These are phyloP conservation scores for Monochamus saltuarius DNA, from an alignment of 1,140 invertebrate species.

Conservation along the genomic window DNA sequence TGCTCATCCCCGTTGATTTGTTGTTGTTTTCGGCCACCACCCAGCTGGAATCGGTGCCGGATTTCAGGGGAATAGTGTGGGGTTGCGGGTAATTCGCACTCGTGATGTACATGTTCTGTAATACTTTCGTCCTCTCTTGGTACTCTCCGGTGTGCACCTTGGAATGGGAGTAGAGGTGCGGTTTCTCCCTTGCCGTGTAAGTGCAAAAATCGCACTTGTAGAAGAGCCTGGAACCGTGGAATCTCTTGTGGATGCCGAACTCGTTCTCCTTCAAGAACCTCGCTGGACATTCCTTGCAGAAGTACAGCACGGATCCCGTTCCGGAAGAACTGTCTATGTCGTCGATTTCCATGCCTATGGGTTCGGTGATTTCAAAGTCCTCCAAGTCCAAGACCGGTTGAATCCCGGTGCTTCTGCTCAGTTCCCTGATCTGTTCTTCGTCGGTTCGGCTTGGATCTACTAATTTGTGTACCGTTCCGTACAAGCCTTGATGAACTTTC, in stretches of 20 bases:
- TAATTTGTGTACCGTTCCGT: slow-evolving; percentile 68
- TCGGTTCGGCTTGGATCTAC: slow-evolving; percentile 65
- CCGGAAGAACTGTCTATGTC: slow-evolving; percentile 30
- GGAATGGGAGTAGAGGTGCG: slow-evolving; percentile 70
- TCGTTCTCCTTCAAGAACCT: slow-evolving; percentile 68
- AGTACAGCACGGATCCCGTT: slow-evolving; percentile 51
- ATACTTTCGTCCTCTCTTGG: slow-evolving; percentile 71
- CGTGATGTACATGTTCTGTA: slow-evolving; percentile 66
- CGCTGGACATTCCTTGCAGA: slow-evolving; percentile 74
- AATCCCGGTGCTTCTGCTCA: slow-evolving; percentile 54
- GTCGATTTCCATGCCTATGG: slow-evolving; percentile 31
- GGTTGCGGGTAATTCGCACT: slow-evolving; percentile 65
- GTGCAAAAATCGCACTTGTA: slow-evolving; percentile 75
- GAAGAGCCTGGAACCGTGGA: slow-evolving; percentile 64
- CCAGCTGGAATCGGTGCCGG: slow-evolving; percentile 50
- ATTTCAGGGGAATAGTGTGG: slow-evolving; percentile 36
- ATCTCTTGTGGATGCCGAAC: slow-evolving; percentile 63
- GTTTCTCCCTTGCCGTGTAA: slow-evolving; percentile 71
- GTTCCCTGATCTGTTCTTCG: slow-evolving; percentile 66
- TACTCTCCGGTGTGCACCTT: slow-evolving; percentile 81
- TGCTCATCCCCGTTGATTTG: slow-evolving; percentile 26
- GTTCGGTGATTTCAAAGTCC: slow-evolving; percentile 22
- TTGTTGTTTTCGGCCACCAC: slow-evolving; percentile 57
- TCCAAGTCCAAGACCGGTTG: slow-evolving; percentile 1
- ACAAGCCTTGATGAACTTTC: slow-evolving; percentile 73